Evolutionary conservation across 1,140 invertebrate species (phyloP).

Genomic region (Drosophila arizonae): DNA sequence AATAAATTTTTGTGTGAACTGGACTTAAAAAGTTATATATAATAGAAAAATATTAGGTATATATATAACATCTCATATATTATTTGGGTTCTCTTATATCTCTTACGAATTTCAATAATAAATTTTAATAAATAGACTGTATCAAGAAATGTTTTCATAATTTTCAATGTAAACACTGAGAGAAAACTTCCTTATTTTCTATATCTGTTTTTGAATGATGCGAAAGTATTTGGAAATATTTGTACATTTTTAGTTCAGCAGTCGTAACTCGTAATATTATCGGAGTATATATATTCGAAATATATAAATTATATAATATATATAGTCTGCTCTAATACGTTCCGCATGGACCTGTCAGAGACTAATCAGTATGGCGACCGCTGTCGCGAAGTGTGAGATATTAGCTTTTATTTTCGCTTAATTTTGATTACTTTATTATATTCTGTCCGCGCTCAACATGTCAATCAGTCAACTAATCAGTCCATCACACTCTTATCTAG

Average conservation of each 20-base stretch:
- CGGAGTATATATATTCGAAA: neutral
- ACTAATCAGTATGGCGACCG: conserved; percentile 36
- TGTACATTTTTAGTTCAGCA: conserved; percentile 13
- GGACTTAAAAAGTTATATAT: no score
- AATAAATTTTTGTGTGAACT: no score
- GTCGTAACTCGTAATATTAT: conserved; percentile 22
- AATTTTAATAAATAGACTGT: neutral
- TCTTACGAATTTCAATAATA: no score
- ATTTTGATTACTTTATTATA: conserved; percentile 35
- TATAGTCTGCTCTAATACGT: conserved; percentile 22
- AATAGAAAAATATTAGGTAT: neutral
- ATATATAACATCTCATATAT: no score
- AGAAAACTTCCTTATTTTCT: neutral
- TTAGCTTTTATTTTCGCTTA: neutral
- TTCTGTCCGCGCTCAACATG: conserved; percentile 1
- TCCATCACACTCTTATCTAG: neutral
- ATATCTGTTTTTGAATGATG: neutral
- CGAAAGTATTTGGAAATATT: conserved; percentile 17
- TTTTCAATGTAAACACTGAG: no score
- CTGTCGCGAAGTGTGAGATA: conserved; percentile 14
- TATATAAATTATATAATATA: conserved; percentile 26
- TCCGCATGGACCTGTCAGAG: conserved; percentile 41
- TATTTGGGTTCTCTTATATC: no score
- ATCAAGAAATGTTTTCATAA: neutral
- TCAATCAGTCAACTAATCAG: conserved; percentile 3